Evolutionary conservation across 2,113 vertebrate genomes (phyloP), one percentile per base, ranked within the genome.

Genomic region (Heterotilapia buettikoferi): DNA sequence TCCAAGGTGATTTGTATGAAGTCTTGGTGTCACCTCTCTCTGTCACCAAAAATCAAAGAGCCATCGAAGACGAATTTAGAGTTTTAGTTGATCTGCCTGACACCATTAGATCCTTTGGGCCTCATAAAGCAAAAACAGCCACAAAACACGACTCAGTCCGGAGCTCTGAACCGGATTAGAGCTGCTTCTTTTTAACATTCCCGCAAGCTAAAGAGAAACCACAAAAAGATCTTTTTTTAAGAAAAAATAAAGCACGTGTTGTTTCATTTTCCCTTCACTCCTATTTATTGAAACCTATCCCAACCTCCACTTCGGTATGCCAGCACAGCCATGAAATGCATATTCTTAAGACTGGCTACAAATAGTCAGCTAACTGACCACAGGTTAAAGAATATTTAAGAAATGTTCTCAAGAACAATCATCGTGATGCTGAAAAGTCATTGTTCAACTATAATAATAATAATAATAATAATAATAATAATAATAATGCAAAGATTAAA

Each of bases 11-110:
- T 26, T 45, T 45, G 36, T 18, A 18, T 45, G 68, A 43, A 16
- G 21, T 45, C 13, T 43, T 9, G 61, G 61, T 36, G 0, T 73
- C 21, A 0, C 68, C 2, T 73, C 12, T 45, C 0, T 71, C 36
- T 43, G 38, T 71, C 66, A 26, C 66, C 66, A 71, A 3, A 71
- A 43, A 16, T 71, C 38, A 26, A 73, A 43, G 68, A 26, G 13
- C 0, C 14, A 26, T 45, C 0, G 1, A 10, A 45, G 38, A 45
- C 0, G 0, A 73, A 26, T 45, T 73, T 18, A 43, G 59, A 19
- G 29, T 61, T 31, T 33, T 19, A 63, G 21, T 73, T 3, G 6
- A 3, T 73, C 68, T 45, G 38, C 5, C 66, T 43, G 66, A 43
- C 38, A 71, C 66, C 66, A 43, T 71, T 43, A 43, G 3, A 43